These are phyloP conservation scores for Lontra canadensis DNA, from an alignment of 2,113 vertebrate genomes.

Conservation along the genomic window DNA sequence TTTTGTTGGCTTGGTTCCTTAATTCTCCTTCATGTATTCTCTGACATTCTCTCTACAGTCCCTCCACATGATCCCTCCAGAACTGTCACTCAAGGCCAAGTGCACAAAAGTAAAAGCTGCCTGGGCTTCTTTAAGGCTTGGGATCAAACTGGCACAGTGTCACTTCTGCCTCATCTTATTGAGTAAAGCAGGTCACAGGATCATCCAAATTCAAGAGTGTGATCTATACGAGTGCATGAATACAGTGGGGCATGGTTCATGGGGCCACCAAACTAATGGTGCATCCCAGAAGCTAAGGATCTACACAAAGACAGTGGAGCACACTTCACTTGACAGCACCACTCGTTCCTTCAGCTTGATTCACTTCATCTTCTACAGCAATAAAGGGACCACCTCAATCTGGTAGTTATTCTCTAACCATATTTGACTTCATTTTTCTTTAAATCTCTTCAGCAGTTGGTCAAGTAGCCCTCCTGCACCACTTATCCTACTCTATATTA, in stretches of 20 bases:
- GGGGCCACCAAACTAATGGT: background rate
- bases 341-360: background rate
- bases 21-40: background rate
- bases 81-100: background rate
- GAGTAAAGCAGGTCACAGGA: background rate
- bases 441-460: background rate
- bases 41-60: background rate
- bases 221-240: background rate
- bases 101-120: background rate
- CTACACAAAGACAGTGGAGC: background rate
- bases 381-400: background rate
- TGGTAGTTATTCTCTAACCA: background rate
- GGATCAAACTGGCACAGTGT: background rate
- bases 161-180: background rate
- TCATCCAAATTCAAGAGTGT: background rate
- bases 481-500: background rate
- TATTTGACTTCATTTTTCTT: background rate
- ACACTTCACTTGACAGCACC: background rate
- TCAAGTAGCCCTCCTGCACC: background rate
- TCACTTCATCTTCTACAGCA: background rate
- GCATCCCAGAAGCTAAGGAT: background rate
- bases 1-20: background rate
- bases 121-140: background rate
- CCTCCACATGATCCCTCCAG: background rate
- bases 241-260: background rate